A percentile compares a stretch with the other conserved stretches of the same genome.
phyloP scores from a whole-genome alignment of 1,140 invertebrate genomes.

The Monochamus saltuarius region DNA sequence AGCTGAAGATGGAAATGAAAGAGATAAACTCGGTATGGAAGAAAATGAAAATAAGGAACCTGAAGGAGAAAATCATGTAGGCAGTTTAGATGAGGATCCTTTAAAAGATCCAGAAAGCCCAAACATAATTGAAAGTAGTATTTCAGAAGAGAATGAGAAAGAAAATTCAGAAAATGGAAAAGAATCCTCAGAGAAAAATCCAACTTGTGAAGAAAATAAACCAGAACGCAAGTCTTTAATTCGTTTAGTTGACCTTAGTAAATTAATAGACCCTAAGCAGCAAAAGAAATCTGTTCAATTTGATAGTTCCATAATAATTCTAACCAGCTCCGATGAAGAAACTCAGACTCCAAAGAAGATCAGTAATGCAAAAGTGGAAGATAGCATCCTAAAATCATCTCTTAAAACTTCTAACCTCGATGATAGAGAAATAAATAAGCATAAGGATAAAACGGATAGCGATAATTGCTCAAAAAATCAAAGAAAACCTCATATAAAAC shows the following conservation, averaged over 20 bases:
- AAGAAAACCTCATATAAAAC: no score
- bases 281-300: conserved; percentile 32
- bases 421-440: no score
- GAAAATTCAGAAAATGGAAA: background rate
- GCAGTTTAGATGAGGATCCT: background rate
- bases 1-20: no score
- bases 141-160: background rate
- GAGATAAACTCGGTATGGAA: no score
- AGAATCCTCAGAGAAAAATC: background rate
- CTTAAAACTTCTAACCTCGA: conserved; percentile 13
- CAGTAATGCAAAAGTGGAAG: background rate
- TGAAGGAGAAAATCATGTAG: background rate
- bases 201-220: no score
- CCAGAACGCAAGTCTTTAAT: conserved; percentile 23
- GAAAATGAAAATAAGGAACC: no score
- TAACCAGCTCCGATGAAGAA: conserved; percentile 40
- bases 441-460: no score
- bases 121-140: background rate
- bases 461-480: no score
- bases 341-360: conserved; percentile 25
- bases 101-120: background rate
- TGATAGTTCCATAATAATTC: conserved; percentile 35
- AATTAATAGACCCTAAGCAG: conserved; percentile 35
- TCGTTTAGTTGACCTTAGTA: conserved; percentile 43
- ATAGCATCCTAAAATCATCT: background rate